These are phyloP conservation scores for Chymomyza caudatula DNA, from an alignment of 2,888 invertebrate species.

Conservation along the genomic window DNA sequence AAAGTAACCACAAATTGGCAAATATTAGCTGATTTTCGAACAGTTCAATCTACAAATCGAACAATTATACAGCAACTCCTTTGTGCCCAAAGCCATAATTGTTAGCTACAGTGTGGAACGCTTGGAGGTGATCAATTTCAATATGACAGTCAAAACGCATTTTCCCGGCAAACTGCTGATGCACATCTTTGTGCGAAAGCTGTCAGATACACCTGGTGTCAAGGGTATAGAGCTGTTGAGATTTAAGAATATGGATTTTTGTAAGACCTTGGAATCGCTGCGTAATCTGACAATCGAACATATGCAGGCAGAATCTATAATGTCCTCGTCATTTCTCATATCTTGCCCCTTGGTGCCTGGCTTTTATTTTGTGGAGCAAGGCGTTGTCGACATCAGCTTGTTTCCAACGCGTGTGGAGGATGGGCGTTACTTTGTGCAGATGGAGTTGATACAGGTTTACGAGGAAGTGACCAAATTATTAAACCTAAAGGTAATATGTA, in stretches of 20 bases:
- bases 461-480: constrained; percentile 60
- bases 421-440: constrained; percentile 56
- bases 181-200: constrained; percentile 56
- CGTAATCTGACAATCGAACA: constrained; percentile 51
- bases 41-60: constrained; percentile 27
- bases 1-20: neutral
- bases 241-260: constrained; percentile 61
- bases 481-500: constrained; percentile 45
- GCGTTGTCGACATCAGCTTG: constrained; percentile 22
- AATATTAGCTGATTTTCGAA: neutral
- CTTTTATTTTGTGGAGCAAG: constrained; percentile 57
- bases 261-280: constrained; percentile 58
- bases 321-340: constrained; percentile 58
- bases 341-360: constrained; percentile 66
- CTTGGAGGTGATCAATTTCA: constrained; percentile 43
- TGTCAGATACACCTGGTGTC: constrained; percentile 34
- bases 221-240: constrained; percentile 43
- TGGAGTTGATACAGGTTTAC: constrained; percentile 68
- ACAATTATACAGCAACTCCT: constrained; percentile 61
- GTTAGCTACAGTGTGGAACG: constrained; percentile 41
- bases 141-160: constrained; percentile 49
- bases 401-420: constrained; percentile 42
- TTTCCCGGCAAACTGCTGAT: constrained; percentile 67
- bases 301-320: constrained; percentile 15
- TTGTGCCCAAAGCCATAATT: constrained; percentile 60